Base-by-base conservation (phyloP, 2,888 invertebrate genomes). In the Cheilosia grossa region DNA sequence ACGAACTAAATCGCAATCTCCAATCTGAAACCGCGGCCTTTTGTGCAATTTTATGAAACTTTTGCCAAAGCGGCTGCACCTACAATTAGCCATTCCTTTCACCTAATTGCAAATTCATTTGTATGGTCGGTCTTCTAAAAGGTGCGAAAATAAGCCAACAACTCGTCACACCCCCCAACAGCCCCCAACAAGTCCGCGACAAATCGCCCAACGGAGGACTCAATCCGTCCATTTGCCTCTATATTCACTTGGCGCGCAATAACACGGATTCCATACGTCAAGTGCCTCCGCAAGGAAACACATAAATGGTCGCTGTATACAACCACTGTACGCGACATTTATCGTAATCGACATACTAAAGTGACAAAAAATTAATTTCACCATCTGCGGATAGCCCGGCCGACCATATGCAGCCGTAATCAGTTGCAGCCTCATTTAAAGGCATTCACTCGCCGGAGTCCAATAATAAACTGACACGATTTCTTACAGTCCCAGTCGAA, bases 281-380 rank as follows among this genome's bases (percentile, higher is more conserved):
- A 30, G 17, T 17, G 7, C 15, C 13, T 17, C 27, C 17, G 5
- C 13, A 58, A 40, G 17, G 30, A 10, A 19, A 37, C 10, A 44
- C 21, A 19, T 61, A 53, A 47, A 27, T 56, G 74, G 51, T 37
- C n/a, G 17, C 21, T 42, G 37, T 37, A 24, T 27, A 47, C 63
- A 24, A 64, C 51, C 37, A 13, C 37, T 4, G 4, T 54, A 61
- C 73, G 27, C 9, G 59, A 70, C 72, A 21, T 72, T 85, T 81
- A 81, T 81, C 85, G 81, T 67, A 75, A 80, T 85, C 85, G 80
- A 72, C 75, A 73, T 70, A 75, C 75, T 90, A 88, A 91, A 91
- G 90, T 91, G 91, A 90, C 90, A 91, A 91, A 90, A 89, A 91
- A 91, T 91, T 91, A 91, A 91, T 90, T 91, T 90, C 88, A 89